These are phyloP conservation scores for Cheilinus undulatus DNA, from an alignment of 2,113 vertebrate species.

Conservation along the genomic window DNA sequence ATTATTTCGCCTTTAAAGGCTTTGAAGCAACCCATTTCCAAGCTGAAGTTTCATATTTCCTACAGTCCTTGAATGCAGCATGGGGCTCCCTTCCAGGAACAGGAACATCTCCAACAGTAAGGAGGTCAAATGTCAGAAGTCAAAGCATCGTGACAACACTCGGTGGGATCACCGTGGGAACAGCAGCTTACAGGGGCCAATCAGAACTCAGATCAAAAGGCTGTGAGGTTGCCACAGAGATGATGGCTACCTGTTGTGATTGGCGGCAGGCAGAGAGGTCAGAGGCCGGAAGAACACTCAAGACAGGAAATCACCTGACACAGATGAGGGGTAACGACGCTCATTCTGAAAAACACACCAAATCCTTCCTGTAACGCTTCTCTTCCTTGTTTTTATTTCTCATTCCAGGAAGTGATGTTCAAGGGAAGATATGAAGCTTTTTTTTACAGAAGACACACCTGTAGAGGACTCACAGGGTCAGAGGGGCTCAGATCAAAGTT, in stretches of 20 bases:
- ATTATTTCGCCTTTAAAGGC: too few relatives aligned
- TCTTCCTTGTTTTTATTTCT: neutral
- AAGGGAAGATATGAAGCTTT: neutral
- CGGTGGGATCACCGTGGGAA: slow-evolving; percentile 38
- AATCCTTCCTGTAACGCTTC: neutral
- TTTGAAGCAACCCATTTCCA: neutral
- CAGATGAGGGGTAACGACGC: slow-evolving; percentile 33
- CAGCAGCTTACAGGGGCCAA: slow-evolving; percentile 12
- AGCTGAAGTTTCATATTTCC: neutral
- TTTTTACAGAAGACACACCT: slow-evolving; percentile 27
- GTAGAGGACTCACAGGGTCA: neutral
- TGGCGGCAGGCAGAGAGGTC: slow-evolving; percentile 16
- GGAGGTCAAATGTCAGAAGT: slow-evolving; percentile 15
- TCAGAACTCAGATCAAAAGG: slow-evolving; percentile 35
- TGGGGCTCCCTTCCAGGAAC: neutral
- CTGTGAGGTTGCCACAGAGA: slow-evolving; percentile 23
- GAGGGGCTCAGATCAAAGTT: slow-evolving; percentile 31
- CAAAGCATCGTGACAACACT: neutral
- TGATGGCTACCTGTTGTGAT: slow-evolving; percentile 11
- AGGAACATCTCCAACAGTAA: neutral
- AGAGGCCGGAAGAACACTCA: slow-evolving; percentile 31
- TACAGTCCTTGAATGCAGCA: slow-evolving; percentile 5
- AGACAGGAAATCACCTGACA: slow-evolving; percentile 41
- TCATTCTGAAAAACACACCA: slow-evolving; percentile 12
- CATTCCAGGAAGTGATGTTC: neutral